Base-by-base conservation (phyloP, 1,140 invertebrate species). In the Cydia pomonella region DNA sequence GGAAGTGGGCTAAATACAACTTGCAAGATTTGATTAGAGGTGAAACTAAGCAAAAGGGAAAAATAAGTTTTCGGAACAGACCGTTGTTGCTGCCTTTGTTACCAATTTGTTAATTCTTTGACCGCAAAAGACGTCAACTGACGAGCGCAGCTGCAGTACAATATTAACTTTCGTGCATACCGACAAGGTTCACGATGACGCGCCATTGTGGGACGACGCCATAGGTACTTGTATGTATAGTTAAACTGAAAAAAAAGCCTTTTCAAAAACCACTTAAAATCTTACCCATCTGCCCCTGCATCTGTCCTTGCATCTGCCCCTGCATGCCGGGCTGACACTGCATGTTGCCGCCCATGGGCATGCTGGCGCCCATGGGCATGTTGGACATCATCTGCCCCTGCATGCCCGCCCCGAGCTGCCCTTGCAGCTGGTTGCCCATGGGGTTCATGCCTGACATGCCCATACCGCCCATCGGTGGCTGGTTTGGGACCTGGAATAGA, bases 251-350 rank as follows among this genome's bases (percentile, higher is more conserved):
- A 77, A 83, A 59, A 21, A 9, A n/a, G 23, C 7, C 53, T 59
- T 6, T 16, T 6, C 47, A 18, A 72, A 69, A 44, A 73, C 9
- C 29, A 83, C 87, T 85, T n/a, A n/a, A n/a, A n/a, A n/a, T n/a
- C n/a, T n/a, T 27, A 92, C 90, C 89, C 87, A 92, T 92, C 79
- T 92, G 90, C 63, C 87, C 87, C 4, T 83, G 83, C 89, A 92
- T 91, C 73, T 92, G 90, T 0, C 87, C 87, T 4, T 83, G 83
- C 89, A 92, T 90, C 72, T 92, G 90, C 0, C 87, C 87, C 1
- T 83, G 84, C 86, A 89, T 88, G 0, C 89, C 85, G 0, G 33
- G 64, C 29, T 69, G 64, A 73, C 88, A 90, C 29, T 85, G 88
- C 87, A 75, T 74, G 44, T 25, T 29, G 47, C n/a, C 72, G 38